phyloP scores from a whole-genome alignment of 2,888 invertebrate genomes.

The Labia minor region DNA sequence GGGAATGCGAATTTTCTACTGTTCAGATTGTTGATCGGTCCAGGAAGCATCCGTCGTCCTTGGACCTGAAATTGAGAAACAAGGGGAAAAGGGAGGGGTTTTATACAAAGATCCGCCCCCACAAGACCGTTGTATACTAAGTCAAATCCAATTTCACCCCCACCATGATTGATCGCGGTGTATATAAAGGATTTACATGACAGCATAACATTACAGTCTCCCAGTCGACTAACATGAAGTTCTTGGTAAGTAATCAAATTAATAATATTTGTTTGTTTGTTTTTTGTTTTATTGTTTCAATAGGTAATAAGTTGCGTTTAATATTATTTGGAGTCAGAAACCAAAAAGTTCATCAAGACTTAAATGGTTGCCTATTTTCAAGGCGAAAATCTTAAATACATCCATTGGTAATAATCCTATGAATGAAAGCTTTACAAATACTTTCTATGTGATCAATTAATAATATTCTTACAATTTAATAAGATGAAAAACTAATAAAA shows the following conservation, averaged over 20 bases:
- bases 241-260: too few relatives aligned
- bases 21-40: neutral
- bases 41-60: neutral
- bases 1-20: too few relatives aligned
- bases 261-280: neutral
- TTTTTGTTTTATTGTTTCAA: neutral
- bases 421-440: too few relatives aligned
- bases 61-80: neutral
- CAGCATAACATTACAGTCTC: neutral
- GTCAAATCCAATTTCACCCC: neutral
- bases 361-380: too few relatives aligned
- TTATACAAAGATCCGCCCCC: neutral
- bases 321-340: too few relatives aligned
- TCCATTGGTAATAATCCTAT: too few relatives aligned
- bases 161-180: neutral
- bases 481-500: too few relatives aligned
- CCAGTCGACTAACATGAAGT: conserved; percentile 13
- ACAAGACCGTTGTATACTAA: neutral
- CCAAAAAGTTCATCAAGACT: too few relatives aligned
- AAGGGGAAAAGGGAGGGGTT: neutral
- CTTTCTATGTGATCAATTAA: too few relatives aligned
- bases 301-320: too few relatives aligned
- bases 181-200: neutral
- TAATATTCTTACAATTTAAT: too few relatives aligned
- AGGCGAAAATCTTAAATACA: too few relatives aligned